Evolutionary conservation across 1,140 invertebrate genomes (phyloP).

Genomic region (Reticulitermes speratus): DNA sequence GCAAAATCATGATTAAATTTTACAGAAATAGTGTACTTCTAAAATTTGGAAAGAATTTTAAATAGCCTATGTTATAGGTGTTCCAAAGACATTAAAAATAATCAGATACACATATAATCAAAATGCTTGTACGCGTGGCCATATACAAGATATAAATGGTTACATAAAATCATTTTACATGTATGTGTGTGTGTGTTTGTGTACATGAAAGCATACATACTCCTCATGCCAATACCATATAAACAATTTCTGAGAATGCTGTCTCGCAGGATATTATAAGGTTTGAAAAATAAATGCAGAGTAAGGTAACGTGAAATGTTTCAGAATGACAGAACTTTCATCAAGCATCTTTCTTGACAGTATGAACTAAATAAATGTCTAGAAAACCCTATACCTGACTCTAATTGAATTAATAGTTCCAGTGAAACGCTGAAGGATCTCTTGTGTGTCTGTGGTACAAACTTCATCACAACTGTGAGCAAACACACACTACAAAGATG

Average conservation of each 20-base stretch:
- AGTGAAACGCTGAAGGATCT: background rate
- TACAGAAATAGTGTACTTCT: background rate
- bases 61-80: background rate
- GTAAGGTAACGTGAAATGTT: background rate
- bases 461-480: background rate
- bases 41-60: background rate
- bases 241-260: too few relatives aligned
- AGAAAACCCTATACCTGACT: background rate
- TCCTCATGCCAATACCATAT: too few relatives aligned
- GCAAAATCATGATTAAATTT: background rate
- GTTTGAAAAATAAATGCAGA: background rate
- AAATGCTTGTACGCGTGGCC: background rate
- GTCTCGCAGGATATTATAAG: too few relatives aligned
- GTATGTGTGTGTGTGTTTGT: background rate
- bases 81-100: background rate
- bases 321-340: background rate
- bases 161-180: background rate
- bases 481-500: conserved; percentile 15
- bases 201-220: background rate
- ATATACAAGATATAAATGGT: background rate
- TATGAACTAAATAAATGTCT: background rate
- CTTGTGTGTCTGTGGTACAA: background rate
- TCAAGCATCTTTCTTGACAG: background rate
- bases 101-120: background rate
- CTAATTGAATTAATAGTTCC: background rate